Evolutionary conservation across 2,113 vertebrate genomes (phyloP), one percentile per base, ranked within the genome.

Genomic region (Apeltes quadracus): DNA sequence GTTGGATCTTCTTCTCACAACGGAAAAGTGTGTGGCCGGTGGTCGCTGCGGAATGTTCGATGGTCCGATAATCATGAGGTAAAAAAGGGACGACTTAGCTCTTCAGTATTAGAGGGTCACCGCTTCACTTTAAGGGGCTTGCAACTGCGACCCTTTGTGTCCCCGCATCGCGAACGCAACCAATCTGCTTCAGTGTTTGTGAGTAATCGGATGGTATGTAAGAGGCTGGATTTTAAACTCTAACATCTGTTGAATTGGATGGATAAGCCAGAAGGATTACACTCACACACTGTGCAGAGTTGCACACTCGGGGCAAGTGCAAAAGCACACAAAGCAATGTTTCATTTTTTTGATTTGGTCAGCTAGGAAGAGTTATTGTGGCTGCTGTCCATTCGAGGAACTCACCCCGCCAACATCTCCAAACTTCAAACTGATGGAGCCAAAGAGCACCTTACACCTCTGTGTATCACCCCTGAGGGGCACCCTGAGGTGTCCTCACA

Each of bases 241-340:
- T 53, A 75, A 69, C 84, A 85, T 86, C 75, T 90, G 84, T 70
- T 65, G 54, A 84, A 78, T 23, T 85, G 61, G 69, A 79, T 43
- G 23, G 69, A 79, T 83, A 76, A 86, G 3, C 41, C 36, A 27
- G 22, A 38, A 75, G 46, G 72, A 84, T 79, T 72, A 66, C 63
- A 81, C 29, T 39, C 34, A 69, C 65, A 39, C 43, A 29, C 20
- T n/a, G 41, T 20, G 3, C 22, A 51, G 41, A 48, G 57, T 66
- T 50, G 61, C 41, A 65, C 20, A 51, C 18, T 62, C 7, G 5
- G n/a, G 38, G 44, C 74, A 69, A 34, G 43, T 20, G 48, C 36
- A 34, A 29, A 46, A 22, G 16, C 38, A 67, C 50, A 55, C 13
- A 44, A 27, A 64, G 64, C 25, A 57, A 56, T 39, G 25, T 7